phyloP scores from a whole-genome alignment of 2,888 invertebrate genomes.

The Ectemnius continuus region DNA sequence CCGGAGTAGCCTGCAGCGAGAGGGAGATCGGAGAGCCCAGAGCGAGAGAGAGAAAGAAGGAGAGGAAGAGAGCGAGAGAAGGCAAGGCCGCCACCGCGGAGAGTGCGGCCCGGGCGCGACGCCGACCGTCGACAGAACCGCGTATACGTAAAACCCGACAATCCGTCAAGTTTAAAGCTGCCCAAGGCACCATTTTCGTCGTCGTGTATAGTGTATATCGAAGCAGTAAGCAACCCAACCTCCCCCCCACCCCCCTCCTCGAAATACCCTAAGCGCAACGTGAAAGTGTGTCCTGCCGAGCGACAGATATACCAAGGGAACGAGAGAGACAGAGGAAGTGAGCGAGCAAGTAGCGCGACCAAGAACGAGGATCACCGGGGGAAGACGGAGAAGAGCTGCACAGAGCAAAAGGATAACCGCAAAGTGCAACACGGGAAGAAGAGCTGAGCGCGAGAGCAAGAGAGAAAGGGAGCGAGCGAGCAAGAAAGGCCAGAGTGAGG shows the following conservation, averaged over 20 bases:
- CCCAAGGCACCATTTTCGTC: conserved; percentile 56
- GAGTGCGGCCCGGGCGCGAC: conserved; percentile 57
- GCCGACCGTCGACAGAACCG: conserved; percentile 63
- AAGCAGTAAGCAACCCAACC: conserved; percentile 37
- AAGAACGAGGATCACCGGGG: conserved; percentile 28
- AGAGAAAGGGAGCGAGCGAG: conserved; percentile 25
- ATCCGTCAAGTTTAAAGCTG: conserved; percentile 69
- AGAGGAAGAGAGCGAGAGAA: conserved; percentile 30
- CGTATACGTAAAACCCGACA: conserved; percentile 75
- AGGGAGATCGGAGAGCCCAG: conserved; percentile 11
- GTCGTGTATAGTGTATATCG: conserved; percentile 48
- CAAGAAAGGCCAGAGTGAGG: conserved; percentile 38
- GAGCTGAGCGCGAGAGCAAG: conserved; percentile 32
- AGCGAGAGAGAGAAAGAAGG: conserved; percentile 25
- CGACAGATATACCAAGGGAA: neutral
- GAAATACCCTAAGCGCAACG: conserved; percentile 27
- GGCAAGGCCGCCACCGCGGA: conserved; percentile 13
- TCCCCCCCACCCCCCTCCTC: neutral
- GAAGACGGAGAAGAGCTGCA: conserved; percentile 23
- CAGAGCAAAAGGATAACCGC: conserved; percentile 40
- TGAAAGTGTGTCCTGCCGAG: conserved; percentile 28
- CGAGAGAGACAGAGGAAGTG: conserved; percentile 9
- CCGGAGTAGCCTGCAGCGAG: conserved; percentile 10
- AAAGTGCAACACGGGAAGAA: conserved; percentile 18
- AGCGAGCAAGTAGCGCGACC: neutral